Evolutionary conservation across 2,888 invertebrate genomes (phyloP), one percentile per base, ranked within the genome.

Genomic region (Pyrrhia umbra): DNA sequence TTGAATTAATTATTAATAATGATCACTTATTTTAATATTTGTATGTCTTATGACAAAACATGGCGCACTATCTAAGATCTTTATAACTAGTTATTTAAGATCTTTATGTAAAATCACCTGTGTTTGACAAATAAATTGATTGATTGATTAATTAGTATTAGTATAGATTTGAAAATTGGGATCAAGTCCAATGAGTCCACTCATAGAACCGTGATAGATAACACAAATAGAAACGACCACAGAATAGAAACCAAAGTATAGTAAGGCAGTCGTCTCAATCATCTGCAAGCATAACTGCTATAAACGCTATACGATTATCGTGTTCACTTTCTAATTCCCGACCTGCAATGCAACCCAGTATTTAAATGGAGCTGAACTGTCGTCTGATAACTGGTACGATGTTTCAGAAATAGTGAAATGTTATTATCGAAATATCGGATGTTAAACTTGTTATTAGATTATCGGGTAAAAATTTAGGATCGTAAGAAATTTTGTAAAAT

Each of bases 301-400:
- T 74, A 70, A 71, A 63, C 42, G 59, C 63, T 54, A 45, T 60
- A 61, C 68, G 71, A 81, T 84, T 83, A 82, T 75, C 65, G 74
- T 75, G 70, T 46, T 42, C 61, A 78, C 85, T 86, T 85, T 86
- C 85, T 85, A 85, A 82, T 78, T 57, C 66, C 69, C 75, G 75
- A 75, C 77, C 76, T 60, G 72, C 49, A 65, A 59, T 50, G 43
- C 57, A 77, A 69, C 75, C 77, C 55, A 77, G 69, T 79, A 76
- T 77, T 74, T 65, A 80, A 83, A 78, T 77, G 56, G 77, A 76
- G 79, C 78, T 73, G 75, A 78, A 78, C 78, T 74, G 74, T 75
- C 54, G 62, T 56, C 69, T 54, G 58, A 68, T 71, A 55, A 63
- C 49, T 67, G 55, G 55, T 71, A 50, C 23, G 37, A 61, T 61